phyloP scores from a whole-genome alignment of 2,113 vertebrate genomes.

The Pogona vitticeps region DNA sequence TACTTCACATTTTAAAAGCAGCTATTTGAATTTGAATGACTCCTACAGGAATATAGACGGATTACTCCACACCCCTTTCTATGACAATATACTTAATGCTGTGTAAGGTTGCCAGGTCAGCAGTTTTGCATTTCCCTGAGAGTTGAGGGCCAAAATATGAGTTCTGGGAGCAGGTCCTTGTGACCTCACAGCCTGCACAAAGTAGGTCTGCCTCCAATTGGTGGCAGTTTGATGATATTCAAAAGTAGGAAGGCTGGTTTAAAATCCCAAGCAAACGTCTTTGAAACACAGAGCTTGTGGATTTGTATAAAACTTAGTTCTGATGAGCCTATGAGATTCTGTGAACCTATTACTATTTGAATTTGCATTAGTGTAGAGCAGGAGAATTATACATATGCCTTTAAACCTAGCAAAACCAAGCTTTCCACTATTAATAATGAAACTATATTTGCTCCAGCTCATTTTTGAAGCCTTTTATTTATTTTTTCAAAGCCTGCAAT shows the following conservation, averaged over 20 bases:
- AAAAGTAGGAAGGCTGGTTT: slow-evolving; percentile 12
- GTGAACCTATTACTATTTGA: not conserved
- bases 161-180: no score
- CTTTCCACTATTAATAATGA: slow-evolving; percentile 47
- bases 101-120: no score
- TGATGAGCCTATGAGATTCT: not conserved
- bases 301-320: slow-evolving; percentile 16
- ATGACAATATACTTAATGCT: no score
- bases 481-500: slow-evolving; percentile 41
- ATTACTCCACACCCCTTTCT: no score
- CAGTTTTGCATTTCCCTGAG: no score
- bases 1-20: no score
- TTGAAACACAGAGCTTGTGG: slow-evolving; percentile 26
- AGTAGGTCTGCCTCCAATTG: no score
- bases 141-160: no score
- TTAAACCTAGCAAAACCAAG: slow-evolving; percentile 59
- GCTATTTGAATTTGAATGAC: no score
- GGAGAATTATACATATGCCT: slow-evolving; percentile 22
- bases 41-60: no score
- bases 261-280: slow-evolving; percentile 25
- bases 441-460: slow-evolving; percentile 41
- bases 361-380: slow-evolving; percentile 32
- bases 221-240: not conserved
- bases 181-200: no score
- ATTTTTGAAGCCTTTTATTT: slow-evolving; percentile 54